Base-by-base conservation (phyloP, 1,140 invertebrate species). In the Marisa cornuarietis region DNA sequence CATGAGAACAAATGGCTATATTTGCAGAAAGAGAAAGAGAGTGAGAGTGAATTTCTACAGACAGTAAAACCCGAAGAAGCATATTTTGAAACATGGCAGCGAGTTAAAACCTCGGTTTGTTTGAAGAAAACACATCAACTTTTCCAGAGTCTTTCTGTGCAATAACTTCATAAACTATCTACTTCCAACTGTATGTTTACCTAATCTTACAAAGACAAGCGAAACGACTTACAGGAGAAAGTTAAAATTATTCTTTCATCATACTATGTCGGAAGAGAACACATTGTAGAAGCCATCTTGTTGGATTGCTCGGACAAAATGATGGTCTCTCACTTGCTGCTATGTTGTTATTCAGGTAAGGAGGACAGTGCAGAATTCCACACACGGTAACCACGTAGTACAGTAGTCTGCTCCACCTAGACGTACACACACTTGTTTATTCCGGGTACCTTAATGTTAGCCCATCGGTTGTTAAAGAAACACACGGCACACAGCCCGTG, bases 381-480 rank as follows among this genome's bases (percentile, higher is more conserved):
- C 83, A 84, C 11, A 42, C 26, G 26, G 62, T 73, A 0, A 58
- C 26, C 0, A 86, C 86, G 8, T 31, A 51, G 66, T 85, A 86
- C 51, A 87, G 82, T 0, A 85, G 62, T 9, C 79, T 77, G 18
- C 24, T 78, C 86, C 86, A 87, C 4, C 81, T 83, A 22, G 74
- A 18, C n/a, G 83, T 82, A 71, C 87, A 87, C 2, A 71, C 87
- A 87, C 2, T 42, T 24, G 24, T 79, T 77, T 61, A 79, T 79
- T 3, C 76, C 87, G 2, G 87, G 87, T 52, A 87, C 81, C 86
- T 86, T 88, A 18, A 85, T 61, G 68, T 52, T 73, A 54, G 58
- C 26, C 4, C 54, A 6, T 31, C 54, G 54, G 58, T 20, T n/a
- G 20, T n/a, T 42, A 22, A 63, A 42, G 20, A 61, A 26, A 26